These are phyloP conservation scores for Fukomys damarensis DNA, from an alignment of 2,113 vertebrate species.

Conservation along the genomic window DNA sequence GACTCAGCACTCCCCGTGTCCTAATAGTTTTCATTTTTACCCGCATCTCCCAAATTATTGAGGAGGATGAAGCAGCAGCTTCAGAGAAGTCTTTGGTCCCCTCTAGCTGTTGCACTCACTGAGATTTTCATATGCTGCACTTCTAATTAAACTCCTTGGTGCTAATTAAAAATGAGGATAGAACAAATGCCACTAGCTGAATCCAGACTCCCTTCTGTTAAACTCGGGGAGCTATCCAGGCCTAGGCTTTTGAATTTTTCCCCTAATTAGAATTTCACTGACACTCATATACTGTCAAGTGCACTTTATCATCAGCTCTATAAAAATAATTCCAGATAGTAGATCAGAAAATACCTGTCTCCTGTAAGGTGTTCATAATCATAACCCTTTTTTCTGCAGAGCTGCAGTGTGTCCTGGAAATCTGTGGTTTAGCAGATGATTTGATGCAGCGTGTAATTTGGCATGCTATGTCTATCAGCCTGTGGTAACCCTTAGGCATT, in stretches of 20 bases:
- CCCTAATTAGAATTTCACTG: slow-evolving; percentile 68
- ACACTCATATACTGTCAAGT: slow-evolving; percentile 41
- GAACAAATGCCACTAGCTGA: slow-evolving; percentile 71
- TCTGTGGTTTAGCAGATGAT: slow-evolving; percentile 70
- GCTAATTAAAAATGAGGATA: slow-evolving; percentile 80
- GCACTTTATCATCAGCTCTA: slow-evolving; percentile 17
- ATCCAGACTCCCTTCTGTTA: slow-evolving; percentile 54
- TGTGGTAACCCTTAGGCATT: slow-evolving; percentile 77
- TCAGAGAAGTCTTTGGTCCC: background rate
- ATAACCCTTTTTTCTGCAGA: background rate
- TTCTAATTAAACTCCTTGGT: slow-evolving; percentile 81
- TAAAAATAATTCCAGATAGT: slow-evolving; percentile 60
- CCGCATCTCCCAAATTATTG: slow-evolving; percentile 7
- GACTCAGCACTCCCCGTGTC: background rate
- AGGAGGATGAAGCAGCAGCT: background rate
- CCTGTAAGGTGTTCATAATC: slow-evolving; percentile 41
- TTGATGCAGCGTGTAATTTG: slow-evolving; percentile 51
- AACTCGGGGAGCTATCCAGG: slow-evolving; percentile 35
- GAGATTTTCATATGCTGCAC: slow-evolving; percentile 71
- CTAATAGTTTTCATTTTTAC: background rate
- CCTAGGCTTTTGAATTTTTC: slow-evolving; percentile 14
- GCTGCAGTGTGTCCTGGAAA: background rate
- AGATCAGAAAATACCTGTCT: slow-evolving; percentile 62
- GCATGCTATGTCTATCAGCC: slow-evolving; percentile 70
- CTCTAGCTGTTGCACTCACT: slow-evolving; percentile 57